Percentiles rank a stretch among this genome's conserved stretches.
These are phyloP conservation scores for Lipophrys pholis DNA, from an alignment of 2,113 vertebrate genomes.

Conservation along the genomic window DNA sequence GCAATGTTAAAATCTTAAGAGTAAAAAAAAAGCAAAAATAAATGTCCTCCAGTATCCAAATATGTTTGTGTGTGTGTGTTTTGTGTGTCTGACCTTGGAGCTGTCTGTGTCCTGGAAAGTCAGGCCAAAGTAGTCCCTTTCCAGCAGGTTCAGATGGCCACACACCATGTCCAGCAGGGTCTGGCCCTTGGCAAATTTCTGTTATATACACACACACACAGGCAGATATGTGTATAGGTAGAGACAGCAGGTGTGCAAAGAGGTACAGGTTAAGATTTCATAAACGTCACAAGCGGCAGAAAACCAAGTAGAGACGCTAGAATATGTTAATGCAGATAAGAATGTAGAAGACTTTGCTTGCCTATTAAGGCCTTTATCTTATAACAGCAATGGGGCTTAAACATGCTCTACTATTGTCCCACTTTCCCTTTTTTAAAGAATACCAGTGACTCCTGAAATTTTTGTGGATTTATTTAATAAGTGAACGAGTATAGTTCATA, in stretches of 20 bases:
- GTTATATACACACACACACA: conserved; percentile 43
- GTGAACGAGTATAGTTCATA: too few relatives aligned
- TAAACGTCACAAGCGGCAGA: neutral
- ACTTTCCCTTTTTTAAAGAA: too few relatives aligned
- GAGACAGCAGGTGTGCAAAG: conserved; percentile 27
- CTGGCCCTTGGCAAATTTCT: conserved; percentile 85
- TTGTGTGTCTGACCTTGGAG: conserved; percentile 75
- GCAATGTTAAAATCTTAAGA: neutral
- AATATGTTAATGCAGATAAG: neutral
- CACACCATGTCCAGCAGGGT: conserved; percentile 85
- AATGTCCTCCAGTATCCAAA: neutral
- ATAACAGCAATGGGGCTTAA: too few relatives aligned
- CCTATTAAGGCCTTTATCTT: too few relatives aligned
- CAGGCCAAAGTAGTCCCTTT: conserved; percentile 86
- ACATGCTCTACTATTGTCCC: too few relatives aligned
- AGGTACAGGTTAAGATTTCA: neutral
- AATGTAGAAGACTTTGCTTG: neutral
- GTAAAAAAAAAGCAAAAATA: neutral
- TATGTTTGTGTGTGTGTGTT: neutral
- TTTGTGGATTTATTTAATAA: too few relatives aligned
- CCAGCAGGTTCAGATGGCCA: conserved; percentile 86
- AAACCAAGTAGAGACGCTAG: neutral
- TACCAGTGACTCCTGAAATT: too few relatives aligned
- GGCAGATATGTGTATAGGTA: conserved; percentile 11
- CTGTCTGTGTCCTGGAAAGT: conserved; percentile 81